Base-by-base conservation (phyloP, 2,888 invertebrate genomes). In the Eupithecia vulgata region DNA sequence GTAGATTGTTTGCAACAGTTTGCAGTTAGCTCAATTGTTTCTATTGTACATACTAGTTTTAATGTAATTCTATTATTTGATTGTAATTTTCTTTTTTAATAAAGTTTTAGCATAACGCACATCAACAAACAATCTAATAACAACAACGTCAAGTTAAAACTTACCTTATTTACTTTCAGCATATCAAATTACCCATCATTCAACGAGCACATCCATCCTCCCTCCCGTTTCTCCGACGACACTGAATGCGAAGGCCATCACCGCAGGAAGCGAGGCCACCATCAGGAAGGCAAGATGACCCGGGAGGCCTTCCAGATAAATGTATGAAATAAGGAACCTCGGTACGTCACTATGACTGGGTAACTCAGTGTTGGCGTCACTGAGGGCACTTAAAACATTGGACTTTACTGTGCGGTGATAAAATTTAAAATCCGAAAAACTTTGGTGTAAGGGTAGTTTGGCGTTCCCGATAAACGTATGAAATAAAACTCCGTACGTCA, bases 141-240 rank as follows among this genome's bases (percentile, higher is more conserved):
- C 15, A 34, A 15, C 7, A 6, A 17, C 4, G 3, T n/a, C n/a
- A n/a, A 64, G 10, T 37, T 65, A 13, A 65, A 52, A 25, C n/a
- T 64, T 35, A 12, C 21, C 6, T 21, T 68, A 17, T 69, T 70
- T 67, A 79, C 61, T 88, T 94, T 80, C 94, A 97, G 97, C 95
- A 97, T 97, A 95, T 96, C 96, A 82, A 96, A 96, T 91, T 96
- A 96, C 92, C 96, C 96, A 84, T 97, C 96, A 91, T 97, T 97
- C 95, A 97, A 96, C 95, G 97, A 97, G 86, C 96, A 97, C 91
- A 97, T 97, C 87, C 97, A 98, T 94, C 98, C 97, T 85, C 97
- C 98, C 85, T 96, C 97, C 85, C 96, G 97, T 80, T 98, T 98
- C 95, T 97, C 97, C 83, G 98, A 98, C 95, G 95, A 95, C 88